Percentiles rank a stretch among this genome's conserved stretches.
Evolutionary conservation across 2,113 vertebrate genomes (phyloP).

Genomic region (Ailuropoda melanoleuca): DNA sequence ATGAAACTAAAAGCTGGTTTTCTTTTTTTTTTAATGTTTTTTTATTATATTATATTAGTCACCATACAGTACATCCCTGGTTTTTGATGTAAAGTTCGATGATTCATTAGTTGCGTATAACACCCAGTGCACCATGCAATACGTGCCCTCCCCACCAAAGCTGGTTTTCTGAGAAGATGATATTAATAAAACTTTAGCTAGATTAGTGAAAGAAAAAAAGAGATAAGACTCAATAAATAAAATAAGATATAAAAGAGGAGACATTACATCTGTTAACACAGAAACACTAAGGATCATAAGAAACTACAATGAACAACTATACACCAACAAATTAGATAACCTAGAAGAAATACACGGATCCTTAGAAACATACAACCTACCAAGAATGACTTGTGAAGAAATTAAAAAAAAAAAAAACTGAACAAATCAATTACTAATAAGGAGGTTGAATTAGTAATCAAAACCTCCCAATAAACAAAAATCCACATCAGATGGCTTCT

Average conservation of each 20-base stretch:
- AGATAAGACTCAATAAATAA: neutral
- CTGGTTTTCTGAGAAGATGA: neutral
- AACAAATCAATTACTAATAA: neutral
- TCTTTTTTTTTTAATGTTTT: neutral
- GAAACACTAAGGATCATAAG: neutral
- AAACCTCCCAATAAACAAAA: neutral
- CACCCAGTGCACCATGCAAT: no score
- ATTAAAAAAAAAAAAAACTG: neutral
- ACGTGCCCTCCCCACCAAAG: neutral
- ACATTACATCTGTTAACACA: neutral
- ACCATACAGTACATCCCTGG: no score
- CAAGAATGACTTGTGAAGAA: neutral
- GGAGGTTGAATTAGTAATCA: neutral
- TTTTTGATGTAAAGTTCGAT: no score
- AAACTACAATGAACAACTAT: neutral
- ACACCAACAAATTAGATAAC: neutral
- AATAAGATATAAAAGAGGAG: neutral
- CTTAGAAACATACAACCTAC: neutral
- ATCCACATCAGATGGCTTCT: neutral
- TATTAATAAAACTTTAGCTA: neutral
- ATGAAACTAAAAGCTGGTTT: neutral
- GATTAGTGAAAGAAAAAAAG: neutral
- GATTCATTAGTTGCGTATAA: no score
- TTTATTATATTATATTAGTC: no score
- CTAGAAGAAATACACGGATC: neutral